A percentile compares a stretch with the other conserved stretches of the same genome.
phyloP scores from a whole-genome alignment of 2,113 vertebrate genomes.

The Malurus elegans region DNA sequence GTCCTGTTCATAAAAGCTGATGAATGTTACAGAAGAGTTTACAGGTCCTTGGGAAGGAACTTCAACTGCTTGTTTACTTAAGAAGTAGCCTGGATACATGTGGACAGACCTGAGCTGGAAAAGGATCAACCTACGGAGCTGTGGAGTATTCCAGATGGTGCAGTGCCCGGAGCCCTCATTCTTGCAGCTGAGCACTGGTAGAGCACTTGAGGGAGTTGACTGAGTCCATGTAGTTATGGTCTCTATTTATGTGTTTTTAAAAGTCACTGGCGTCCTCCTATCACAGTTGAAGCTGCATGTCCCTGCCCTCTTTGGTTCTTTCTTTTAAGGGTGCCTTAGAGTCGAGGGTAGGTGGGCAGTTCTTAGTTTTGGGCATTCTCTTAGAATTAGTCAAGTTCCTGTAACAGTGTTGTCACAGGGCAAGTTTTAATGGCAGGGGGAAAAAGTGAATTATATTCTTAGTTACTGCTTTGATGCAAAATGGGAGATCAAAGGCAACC shows the following conservation, averaged over 20 bases:
- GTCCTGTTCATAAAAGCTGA: slow-evolving; percentile 2
- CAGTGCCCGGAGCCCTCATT: neutral
- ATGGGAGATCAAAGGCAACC: neutral
- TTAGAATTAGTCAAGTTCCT: neutral
- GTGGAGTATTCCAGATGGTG: neutral
- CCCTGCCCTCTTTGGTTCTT: neutral
- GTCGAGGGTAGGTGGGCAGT: neutral
- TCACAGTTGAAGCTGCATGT: neutral
- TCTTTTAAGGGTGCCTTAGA: slow-evolving; percentile 45
- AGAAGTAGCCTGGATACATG: neutral
- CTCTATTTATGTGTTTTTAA: neutral
- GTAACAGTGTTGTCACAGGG: neutral
- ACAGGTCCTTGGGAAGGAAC: slow-evolving; percentile 43
- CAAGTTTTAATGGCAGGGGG: neutral
- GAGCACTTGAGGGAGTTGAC: neutral
- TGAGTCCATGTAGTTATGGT: neutral
- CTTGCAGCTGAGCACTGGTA: neutral
- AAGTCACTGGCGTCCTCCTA: neutral
- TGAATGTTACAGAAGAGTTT: slow-evolving; percentile 40
- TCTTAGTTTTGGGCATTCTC: neutral
- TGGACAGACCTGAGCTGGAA: neutral
- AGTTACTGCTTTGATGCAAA: neutral
- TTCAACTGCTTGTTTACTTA: neutral
- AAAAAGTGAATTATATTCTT: neutral
- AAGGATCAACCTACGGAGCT: neutral